phyloP scores from a whole-genome alignment of 92 coral and sea anemone genomes.

The Galaxea fascicularis region DNA sequence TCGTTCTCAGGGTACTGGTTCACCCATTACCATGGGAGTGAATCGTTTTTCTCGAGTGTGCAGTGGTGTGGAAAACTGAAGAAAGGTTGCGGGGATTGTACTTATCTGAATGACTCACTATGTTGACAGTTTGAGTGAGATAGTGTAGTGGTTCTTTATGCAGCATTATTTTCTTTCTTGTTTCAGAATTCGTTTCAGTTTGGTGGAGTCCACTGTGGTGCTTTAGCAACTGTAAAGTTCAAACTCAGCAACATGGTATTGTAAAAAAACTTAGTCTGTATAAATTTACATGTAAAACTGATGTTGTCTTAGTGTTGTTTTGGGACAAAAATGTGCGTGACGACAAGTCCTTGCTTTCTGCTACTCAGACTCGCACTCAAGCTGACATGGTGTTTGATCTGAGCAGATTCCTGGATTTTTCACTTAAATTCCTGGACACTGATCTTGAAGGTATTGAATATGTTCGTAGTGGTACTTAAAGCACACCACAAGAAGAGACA shows the following conservation, averaged over 20 bases:
- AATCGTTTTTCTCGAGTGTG: no score
- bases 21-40: no score
- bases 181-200: conserved; percentile 83
- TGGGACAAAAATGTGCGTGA: background rate
- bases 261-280: no score
- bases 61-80: no score
- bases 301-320: background rate
- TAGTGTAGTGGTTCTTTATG: no score
- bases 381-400: conserved; percentile 89
- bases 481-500: background rate
- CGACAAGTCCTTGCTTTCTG: background rate
- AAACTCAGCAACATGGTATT: conserved; percentile 76
- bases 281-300: background rate
- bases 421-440: conserved; percentile 79
- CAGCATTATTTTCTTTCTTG: background rate
- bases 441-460: conserved; percentile 71
- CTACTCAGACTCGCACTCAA: conserved; percentile 83
- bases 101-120: no score
- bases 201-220: conserved; percentile 97
- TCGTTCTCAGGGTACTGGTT: no score
- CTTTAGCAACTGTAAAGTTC: conserved; percentile 83
- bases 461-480: background rate
- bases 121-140: no score
- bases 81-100: no score
- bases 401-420: conserved; percentile 89